Conservation (phyloP, 2,113 vertebrate species). For the Dipodomys spectabilis region DNA sequence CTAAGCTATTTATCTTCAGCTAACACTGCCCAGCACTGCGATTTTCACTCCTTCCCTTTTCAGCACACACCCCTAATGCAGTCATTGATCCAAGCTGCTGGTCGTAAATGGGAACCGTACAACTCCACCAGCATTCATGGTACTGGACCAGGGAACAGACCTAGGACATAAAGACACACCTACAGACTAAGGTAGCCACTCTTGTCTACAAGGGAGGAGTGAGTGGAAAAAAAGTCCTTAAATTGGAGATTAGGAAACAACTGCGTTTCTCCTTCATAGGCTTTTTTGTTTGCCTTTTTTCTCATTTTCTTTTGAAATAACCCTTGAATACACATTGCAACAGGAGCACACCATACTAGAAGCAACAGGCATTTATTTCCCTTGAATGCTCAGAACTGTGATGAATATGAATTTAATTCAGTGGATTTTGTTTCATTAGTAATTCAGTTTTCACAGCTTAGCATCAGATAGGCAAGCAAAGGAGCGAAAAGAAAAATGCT, state of each 20-base stretch:
- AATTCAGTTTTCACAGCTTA: background rate
- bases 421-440: background rate
- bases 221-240: too few relatives aligned
- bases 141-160: background rate
- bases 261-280: background rate
- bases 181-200: background rate
- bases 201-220: background rate
- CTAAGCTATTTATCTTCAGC: conserved; percentile 68
- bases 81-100: conserved; percentile 50
- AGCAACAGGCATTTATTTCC: background rate
- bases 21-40: background rate
- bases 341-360: background rate
- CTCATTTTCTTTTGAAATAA: background rate
- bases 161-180: conserved; percentile 11
- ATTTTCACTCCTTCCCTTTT: conserved; percentile 51
- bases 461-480: background rate
- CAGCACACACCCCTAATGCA: background rate
- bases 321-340: background rate
- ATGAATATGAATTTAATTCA: background rate
- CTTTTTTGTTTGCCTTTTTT: background rate
- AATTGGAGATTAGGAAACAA: too few relatives aligned
- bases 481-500: background rate
- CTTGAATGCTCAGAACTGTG: background rate
- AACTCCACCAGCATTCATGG: background rate
- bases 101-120: conserved; percentile 45